Conservation (phyloP, 2,113 vertebrate species). For the Spea multiplicata region DNA sequence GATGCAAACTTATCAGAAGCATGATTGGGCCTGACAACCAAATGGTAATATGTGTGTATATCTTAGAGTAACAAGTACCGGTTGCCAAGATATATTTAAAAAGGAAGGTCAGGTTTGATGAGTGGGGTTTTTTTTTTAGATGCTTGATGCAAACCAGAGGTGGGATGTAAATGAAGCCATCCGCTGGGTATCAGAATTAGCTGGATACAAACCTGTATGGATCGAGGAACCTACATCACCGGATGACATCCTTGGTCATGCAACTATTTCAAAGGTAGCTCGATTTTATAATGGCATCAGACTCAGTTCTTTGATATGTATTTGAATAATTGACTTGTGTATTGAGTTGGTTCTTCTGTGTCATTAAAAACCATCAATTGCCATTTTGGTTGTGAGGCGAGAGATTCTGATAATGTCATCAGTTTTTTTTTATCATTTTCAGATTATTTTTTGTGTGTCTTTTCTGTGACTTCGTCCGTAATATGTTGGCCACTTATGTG, state of each 20-base stretch:
- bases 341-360: no score
- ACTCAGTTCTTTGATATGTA: background rate
- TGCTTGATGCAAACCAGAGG: constrained; percentile 79
- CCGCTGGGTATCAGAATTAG: constrained; percentile 68
- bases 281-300: background rate
- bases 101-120: no score
- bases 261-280: constrained; percentile 69
- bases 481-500: no score
- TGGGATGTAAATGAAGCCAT: constrained; percentile 75
- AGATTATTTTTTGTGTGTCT: no score
- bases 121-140: constrained; percentile 59
- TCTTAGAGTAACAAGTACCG: background rate
- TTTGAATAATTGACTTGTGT: no score
- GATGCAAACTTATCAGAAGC: constrained; percentile 68
- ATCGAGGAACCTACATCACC: constrained; percentile 78
- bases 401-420: no score
- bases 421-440: no score
- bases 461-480: no score
- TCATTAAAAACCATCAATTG: no score
- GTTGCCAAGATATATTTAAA: no score
- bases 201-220: constrained; percentile 73
- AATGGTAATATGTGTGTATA: constrained; percentile 55
- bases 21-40: constrained; percentile 68
- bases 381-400: no score
- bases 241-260: constrained; percentile 76